These are phyloP conservation scores for Tenthredo livida DNA, from an alignment of 2,888 invertebrate species.

Conservation along the genomic window DNA sequence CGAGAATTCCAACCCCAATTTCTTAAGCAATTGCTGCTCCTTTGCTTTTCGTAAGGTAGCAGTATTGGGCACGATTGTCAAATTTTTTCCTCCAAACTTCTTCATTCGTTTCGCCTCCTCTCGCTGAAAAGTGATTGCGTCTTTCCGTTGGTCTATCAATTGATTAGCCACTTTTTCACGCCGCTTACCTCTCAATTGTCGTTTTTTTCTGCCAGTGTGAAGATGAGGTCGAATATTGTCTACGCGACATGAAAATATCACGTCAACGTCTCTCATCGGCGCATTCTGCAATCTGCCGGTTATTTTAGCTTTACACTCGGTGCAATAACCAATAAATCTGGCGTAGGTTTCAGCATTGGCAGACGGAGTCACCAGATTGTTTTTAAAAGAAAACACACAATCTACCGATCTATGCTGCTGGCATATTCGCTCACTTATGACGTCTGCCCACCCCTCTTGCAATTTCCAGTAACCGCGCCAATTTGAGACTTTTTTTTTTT, in stretches of 20 bases:
- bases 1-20: too few species aligned
- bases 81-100: too few species aligned
- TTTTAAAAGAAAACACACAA: constrained; percentile 55
- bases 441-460: too few species aligned
- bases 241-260: constrained; percentile 46
- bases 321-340: constrained; percentile 42
- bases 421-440: too few species aligned
- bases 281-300: constrained; percentile 41
- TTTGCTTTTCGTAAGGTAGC: too few species aligned
- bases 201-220: constrained; percentile 42
- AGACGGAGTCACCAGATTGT: constrained; percentile 48
- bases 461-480: too few species aligned
- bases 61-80: too few species aligned
- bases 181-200: constrained; percentile 38
- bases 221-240: background rate
- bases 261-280: constrained; percentile 46
- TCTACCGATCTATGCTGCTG: background rate
- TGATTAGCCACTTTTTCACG: constrained; percentile 39
- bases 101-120: too few species aligned
- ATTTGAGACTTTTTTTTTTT: too few species aligned
- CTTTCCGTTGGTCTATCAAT: constrained; percentile 50
- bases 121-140: too few species aligned
- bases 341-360: constrained; percentile 18
- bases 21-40: too few species aligned
- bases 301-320: constrained; percentile 51